Conservation (phyloP, 2,113 vertebrate genomes). For the Mandrillus leucophaeus region DNA sequence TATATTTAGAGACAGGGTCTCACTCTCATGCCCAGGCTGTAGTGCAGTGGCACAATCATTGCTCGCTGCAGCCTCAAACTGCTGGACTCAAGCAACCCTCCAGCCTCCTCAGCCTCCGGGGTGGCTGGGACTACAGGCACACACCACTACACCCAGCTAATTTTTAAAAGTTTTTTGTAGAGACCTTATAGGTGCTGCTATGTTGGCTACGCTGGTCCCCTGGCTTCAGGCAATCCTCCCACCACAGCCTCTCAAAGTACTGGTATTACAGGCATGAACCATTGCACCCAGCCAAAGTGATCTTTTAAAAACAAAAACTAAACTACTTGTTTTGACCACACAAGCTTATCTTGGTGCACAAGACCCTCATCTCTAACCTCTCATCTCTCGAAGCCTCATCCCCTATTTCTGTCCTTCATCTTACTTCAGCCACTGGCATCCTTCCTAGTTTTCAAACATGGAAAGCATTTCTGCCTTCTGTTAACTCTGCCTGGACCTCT, state of each 20-base stretch:
- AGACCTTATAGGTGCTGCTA: background rate
- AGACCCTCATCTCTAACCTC: background rate
- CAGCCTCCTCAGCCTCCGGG: background rate
- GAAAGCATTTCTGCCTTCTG: background rate
- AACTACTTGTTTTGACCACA: background rate
- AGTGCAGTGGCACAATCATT: background rate
- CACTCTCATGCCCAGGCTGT: background rate
- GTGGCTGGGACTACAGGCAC: background rate
- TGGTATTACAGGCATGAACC: background rate
- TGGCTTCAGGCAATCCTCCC: background rate
- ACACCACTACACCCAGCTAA: background rate
- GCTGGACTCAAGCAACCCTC: background rate
- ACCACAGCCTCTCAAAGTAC: background rate
- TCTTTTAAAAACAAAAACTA: background rate
- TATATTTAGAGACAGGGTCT: background rate
- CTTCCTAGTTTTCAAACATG: background rate
- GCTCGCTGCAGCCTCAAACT: background rate
- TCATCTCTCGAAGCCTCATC: background rate
- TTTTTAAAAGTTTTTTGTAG: background rate
- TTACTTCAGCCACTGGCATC: background rate
- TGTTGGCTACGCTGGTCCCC: background rate
- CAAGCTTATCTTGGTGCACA: fast-evolving
- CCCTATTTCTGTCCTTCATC: background rate
- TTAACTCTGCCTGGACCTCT: background rate
- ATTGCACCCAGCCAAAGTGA: background rate